Evolutionary conservation across 2,888 invertebrate genomes (phyloP), one percentile per base, ranked within the genome.

Genomic region (Megastigmus dorsalis): DNA sequence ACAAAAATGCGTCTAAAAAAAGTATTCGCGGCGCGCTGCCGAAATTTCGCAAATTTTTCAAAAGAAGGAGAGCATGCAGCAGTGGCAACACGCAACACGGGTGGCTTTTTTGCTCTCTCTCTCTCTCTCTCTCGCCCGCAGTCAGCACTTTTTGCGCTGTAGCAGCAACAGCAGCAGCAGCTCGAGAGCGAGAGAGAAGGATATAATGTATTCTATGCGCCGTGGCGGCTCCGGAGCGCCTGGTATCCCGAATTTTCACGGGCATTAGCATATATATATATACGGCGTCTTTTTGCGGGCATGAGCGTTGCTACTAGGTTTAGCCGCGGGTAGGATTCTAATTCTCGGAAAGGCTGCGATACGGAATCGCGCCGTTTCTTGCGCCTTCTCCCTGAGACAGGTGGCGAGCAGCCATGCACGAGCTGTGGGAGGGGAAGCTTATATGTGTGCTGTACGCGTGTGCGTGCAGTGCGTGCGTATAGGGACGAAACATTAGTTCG

Each of bases 181-280:
- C 5, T n/a, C 43, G 13, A n/a, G 15, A 41, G 3, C 10, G 26
- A 13, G 50, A 26, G 26, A 50, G 3, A n/a, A 33, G 33, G 9
- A 33, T 33, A 20, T 55, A 67, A 81, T 77, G 80, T 82, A 82
- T 82, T 82, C 81, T 76, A 77, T 78, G 79, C 62, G 18, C 78
- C 78, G 67, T 78, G 79, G 74, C 80, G 78, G 78, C 63, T 62
- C 80, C 74, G n/a, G n/a, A n/a, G n/a, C n/a, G n/a, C n/a, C n/a
- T n/a, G n/a, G n/a, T n/a, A n/a, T n/a, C n/a, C n/a, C n/a, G 78
- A 82, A 79, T 81, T 82, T 83, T 82, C 82, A 83, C 81, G 81
- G 80, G 77, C 77, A 81, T 84, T 83, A 83, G 81, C 83, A 84
- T 84, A 81, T 75, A 79, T 82, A 45, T 45, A 33, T n/a, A 3